Evolutionary conservation across 2,113 vertebrate genomes (phyloP).

Genomic region (Phoxinus phoxinus): DNA sequence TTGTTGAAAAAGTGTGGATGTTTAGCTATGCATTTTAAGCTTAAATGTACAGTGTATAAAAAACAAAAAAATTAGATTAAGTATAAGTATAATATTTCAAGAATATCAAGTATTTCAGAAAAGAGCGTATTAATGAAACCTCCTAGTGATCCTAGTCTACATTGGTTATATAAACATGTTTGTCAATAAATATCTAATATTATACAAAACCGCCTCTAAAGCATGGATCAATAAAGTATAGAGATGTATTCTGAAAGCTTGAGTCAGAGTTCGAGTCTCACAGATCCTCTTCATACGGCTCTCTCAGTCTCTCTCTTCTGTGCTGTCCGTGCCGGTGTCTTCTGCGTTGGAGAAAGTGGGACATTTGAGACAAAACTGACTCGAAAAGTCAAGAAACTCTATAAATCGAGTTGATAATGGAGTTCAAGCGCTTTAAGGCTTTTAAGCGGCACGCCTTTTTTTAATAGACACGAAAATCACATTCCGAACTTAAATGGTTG

Average conservation of each 20-base stretch:
- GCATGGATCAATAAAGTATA: not conserved
- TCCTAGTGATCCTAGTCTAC: not conserved
- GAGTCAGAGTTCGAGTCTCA: conserved; percentile 47
- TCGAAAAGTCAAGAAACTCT: not conserved
- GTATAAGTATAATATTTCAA: not conserved
- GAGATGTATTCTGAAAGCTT: conserved; percentile 1
- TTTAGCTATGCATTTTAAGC: no score
- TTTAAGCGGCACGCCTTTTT: no score
- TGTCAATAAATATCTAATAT: conserved; percentile 2
- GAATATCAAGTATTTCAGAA: not conserved
- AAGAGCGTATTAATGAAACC: not conserved
- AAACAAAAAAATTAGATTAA: no score
- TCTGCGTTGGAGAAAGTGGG: conserved; percentile 59
- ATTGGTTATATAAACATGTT: not conserved
- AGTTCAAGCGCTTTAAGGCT: no score
- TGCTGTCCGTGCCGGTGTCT: conserved; percentile 42
- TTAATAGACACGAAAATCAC: no score
- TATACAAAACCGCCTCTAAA: not conserved
- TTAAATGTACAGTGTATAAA: no score
- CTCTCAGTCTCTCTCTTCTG: conserved; percentile 67
- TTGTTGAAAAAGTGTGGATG: no score
- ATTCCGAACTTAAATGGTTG: no score
- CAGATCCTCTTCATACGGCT: conserved; percentile 64
- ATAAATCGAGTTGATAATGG: no score
- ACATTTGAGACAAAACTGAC: conserved; percentile 22